Conservation (phyloP, 1,140 invertebrate species). For the Drosophila lini region DNA sequence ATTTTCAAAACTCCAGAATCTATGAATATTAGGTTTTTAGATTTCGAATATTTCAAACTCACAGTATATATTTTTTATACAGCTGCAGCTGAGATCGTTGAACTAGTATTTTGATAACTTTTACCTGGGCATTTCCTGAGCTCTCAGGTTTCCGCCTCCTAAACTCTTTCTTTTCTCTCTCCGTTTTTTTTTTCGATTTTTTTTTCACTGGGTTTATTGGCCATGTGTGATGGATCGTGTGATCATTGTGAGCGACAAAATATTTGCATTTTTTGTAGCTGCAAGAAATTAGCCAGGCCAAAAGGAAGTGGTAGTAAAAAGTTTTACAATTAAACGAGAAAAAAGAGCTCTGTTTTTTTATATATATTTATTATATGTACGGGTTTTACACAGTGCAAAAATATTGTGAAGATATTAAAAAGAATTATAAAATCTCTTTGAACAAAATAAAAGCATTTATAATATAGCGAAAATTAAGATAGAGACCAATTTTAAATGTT, state of each 20-base stretch:
- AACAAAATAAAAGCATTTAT: background rate
- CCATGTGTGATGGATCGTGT: conserved; percentile 26
- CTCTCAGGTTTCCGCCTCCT: conserved; percentile 43
- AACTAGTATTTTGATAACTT: conserved; percentile 41
- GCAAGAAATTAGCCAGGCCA: conserved; percentile 26
- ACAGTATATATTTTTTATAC: background rate
- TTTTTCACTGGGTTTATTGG: conserved; percentile 12
- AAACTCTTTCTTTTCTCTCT: conserved; percentile 30
- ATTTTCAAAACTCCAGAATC: no score
- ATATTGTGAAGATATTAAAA: background rate
- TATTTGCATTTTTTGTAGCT: conserved; percentile 36
- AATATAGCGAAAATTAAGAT: background rate
- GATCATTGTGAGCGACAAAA: conserved; percentile 28
- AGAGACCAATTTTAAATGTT: background rate
- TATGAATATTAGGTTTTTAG: no score
- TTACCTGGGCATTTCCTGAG: conserved; percentile 43
- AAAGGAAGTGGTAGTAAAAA: conserved; percentile 34
- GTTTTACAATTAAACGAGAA: conserved; percentile 9
- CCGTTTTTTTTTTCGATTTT: background rate
- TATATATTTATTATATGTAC: background rate
- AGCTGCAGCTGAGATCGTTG: conserved; percentile 36
- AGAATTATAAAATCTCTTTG: background rate
- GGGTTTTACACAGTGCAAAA: background rate
- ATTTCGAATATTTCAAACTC: background rate
- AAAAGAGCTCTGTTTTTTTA: background rate